A percentile compares a stretch with the other conserved stretches of the same genome.
These are phyloP conservation scores for Amia ocellicauda DNA, from an alignment of 2,113 vertebrate species.

Conservation along the genomic window DNA sequence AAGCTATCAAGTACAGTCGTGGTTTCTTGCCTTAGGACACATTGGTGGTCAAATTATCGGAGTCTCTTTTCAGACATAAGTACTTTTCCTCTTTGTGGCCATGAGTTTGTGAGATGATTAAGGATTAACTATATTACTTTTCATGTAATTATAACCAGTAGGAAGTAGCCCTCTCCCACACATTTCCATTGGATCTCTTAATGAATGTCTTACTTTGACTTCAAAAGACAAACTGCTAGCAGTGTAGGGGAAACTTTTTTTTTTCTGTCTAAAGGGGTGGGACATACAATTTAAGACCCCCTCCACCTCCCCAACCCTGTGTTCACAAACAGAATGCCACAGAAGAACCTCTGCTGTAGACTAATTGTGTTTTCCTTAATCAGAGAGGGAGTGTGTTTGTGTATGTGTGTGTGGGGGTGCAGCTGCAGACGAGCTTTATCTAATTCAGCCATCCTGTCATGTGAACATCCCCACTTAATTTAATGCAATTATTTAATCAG, in stretches of 20 bases:
- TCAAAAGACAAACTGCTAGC: not conserved
- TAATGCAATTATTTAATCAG: conserved; percentile 79
- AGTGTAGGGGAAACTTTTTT: conserved; percentile 2
- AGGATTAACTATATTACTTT: conserved; percentile 7
- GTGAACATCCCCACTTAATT: conserved; percentile 58
- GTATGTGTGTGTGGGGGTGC: conserved; percentile 52
- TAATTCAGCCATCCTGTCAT: conserved; percentile 67
- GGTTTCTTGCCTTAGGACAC: no score
- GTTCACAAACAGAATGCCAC: not conserved
- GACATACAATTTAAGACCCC: not conserved
- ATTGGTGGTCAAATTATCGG: no score
- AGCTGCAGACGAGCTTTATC: conserved; percentile 59
- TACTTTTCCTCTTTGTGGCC: not conserved
- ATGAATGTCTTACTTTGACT: not conserved
- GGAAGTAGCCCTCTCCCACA: conserved; percentile 8
- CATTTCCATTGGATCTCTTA: not conserved
- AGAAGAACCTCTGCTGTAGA: not conserved
- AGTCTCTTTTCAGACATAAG: no score
- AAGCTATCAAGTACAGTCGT: no score
- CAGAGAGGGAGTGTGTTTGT: conserved; percentile 40
- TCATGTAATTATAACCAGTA: conserved; percentile 1
- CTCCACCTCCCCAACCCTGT: not conserved
- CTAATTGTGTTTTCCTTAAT: conserved; percentile 22
- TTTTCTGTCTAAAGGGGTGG: not conserved
- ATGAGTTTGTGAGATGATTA: conserved; percentile 3